Conservation (phyloP, 1,140 invertebrate genomes). For the Mactra quadrangularis region DNA sequence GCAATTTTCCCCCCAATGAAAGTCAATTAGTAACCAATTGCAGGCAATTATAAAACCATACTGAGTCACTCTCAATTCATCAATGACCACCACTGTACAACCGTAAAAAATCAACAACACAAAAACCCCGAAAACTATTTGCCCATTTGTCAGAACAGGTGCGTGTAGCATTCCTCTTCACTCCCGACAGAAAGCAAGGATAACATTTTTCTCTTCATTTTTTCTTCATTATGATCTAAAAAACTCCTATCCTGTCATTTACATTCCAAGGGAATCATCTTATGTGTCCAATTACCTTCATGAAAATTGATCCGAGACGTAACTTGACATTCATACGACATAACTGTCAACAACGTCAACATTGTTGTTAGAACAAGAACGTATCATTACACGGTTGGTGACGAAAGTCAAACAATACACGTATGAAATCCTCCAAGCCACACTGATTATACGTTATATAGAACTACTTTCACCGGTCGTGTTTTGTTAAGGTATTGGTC, state of each 20-base stretch:
- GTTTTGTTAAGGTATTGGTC: too few species aligned
- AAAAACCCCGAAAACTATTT: too few species aligned
- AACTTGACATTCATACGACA: slow-evolving; percentile 20
- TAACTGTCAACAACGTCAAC: slow-evolving; percentile 37
- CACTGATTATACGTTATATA: too few species aligned
- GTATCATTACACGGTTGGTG: slow-evolving; percentile 36
- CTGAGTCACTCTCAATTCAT: too few species aligned
- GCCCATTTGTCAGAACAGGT: slow-evolving; percentile 21
- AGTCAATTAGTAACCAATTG: too few species aligned
- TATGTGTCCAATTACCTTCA: not conserved
- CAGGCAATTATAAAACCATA: too few species aligned
- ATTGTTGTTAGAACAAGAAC: slow-evolving; percentile 28
- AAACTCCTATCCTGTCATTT: slow-evolving; percentile 31
- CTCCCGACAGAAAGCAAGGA: not conserved
- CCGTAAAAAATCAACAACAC: too few species aligned
- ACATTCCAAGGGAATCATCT: slow-evolving; percentile 24
- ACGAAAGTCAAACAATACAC: not conserved
- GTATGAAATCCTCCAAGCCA: too few species aligned
- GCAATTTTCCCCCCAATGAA: too few species aligned
- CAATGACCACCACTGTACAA: too few species aligned
- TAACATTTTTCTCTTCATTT: slow-evolving; percentile 12
- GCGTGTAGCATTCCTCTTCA: not conserved
- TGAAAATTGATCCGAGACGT: slow-evolving; percentile 18
- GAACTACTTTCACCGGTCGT: too few species aligned
- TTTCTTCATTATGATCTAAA: too few species aligned